Base-by-base conservation (phyloP, 2,797 vertebrate genomes). In the Sardinella longiceps region DNA sequence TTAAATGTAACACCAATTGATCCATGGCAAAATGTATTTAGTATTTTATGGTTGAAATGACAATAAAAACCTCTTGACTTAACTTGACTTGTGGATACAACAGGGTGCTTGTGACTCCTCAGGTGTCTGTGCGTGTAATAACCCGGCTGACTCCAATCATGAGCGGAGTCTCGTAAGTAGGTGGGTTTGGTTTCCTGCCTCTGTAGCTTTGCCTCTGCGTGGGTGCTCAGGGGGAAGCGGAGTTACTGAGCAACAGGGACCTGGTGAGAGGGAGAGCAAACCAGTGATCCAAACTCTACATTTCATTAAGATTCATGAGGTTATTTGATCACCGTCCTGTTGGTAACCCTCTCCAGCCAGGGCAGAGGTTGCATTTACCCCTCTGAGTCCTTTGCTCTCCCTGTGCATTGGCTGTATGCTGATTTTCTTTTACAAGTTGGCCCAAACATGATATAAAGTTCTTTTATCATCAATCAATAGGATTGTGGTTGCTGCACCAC, bases 301-400 rank as follows among this genome's bases (percentile, higher is more conserved):
- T 82, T 82, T 45, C 82, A 43, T 45, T 82, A 82, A 45, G 53
- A 5, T 77, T 66, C n/a, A 2, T 28, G 4, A 43, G 81, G 84
- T 30, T 39, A 81, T 33, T 12, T 45, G 60, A 45, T 15, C 39
- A 18, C 10, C 23, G 2, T 30, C 48, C 11, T 84, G 45, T 74
- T 15, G 70, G 15, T 37, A 5, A 33, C 39, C 66, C 39, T 15
- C 33, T 43, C 6, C n/a, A 77, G 37, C 70, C 5, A 39, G 37
- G 70, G 18, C 37, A 43, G 70, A 74, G 70, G 37, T 39, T 15
- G 15, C 15, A 23, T 5, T 30, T 33, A 14, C 1, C 66, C 39
- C 66, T 28, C 15, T 53, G 18, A 53, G 9, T 23, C 51, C 33
- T 6, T 2, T 77, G 33, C 12, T 23, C 70, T 12, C 7, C 2